Base-by-base conservation (phyloP, 2,888 invertebrate genomes). In the Aphidius colemani region DNA sequence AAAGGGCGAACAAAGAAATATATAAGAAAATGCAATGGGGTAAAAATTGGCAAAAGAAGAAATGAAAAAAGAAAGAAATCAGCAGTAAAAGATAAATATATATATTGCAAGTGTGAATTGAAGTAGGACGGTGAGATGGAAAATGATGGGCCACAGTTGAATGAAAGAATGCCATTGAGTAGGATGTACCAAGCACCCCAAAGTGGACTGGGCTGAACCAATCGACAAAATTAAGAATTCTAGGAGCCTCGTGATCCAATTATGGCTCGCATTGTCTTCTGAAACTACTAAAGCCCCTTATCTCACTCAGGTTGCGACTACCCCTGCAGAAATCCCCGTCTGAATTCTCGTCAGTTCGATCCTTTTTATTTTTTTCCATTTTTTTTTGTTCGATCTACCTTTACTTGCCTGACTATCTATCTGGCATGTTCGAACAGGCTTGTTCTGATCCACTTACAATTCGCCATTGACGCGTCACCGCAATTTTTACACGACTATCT, bases 161-260 rank as follows among this genome's bases (percentile, higher is more conserved):
- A 48, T 57, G 57, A 46, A 41, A 30, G 30, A 30, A 30, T 30
- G 30, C 30, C 30, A 30, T 30, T 30, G 30, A 30, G 30, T 10
- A 57, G 41, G 64, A 68, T 65, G 67, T 60, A 65, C 63, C 59
- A 30, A 11, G 41, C n/a, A 57, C 39, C 30, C 57, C 57, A 57
- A 56, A 53, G 66, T 66, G 66, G 64, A 66, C 64, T 63, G 67
- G 69, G 67, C 70, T 72, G 73, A 74, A 69, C 71, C 74, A 73
- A 75, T 74, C 74, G 74, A 66, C 68, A 66, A 71, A 77, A 77
- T 77, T 77, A 77, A 75, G 74, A 73, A 77, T 77, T 76, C 76
- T 70, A 70, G 70, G 70, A 71, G 70, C 69, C 74, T 75, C 74
- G 72, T 75, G 74, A 77, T 76, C 75, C 76, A 76, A 77, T 77